A percentile compares a stretch with the other conserved stretches of the same genome.
These are phyloP conservation scores for Vollenhovia emeryi DNA, from an alignment of 1,140 invertebrate genomes.

Conservation along the genomic window DNA sequence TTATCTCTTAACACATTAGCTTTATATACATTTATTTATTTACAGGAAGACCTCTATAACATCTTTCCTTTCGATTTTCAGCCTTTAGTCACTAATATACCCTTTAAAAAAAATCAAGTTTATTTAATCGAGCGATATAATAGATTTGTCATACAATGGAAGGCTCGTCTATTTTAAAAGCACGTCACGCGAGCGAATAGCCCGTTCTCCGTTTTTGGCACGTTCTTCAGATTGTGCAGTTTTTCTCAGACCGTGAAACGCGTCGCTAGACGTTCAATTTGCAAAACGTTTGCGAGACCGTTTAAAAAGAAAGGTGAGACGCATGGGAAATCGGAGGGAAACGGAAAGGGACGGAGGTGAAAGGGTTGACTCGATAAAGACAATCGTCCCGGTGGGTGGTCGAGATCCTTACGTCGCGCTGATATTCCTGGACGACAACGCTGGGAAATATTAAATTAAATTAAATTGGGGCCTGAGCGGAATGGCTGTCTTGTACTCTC, in stretches of 20 bases:
- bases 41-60: too few species aligned
- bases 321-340: slow-evolving; percentile 30
- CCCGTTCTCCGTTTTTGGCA: not conserved
- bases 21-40: not conserved
- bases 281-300: slow-evolving; percentile 10
- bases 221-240: not conserved
- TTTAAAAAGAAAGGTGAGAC: slow-evolving; percentile 37
- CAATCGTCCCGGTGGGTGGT: not conserved
- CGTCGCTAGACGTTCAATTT: slow-evolving; percentile 13
- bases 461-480: too few species aligned
- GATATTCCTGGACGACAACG: slow-evolving; percentile 56
- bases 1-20: not conserved
- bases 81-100: not conserved
- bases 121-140: not conserved
- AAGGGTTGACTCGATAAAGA: slow-evolving; percentile 17
- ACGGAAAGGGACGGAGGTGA: not conserved
- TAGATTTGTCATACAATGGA: not conserved
- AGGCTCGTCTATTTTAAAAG: not conserved
- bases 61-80: not conserved
- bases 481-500: too few species aligned
- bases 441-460: slow-evolving; percentile 68
- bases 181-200: not conserved
- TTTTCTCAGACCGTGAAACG: slow-evolving; percentile 2
- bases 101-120: not conserved
- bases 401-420: slow-evolving; percentile 17